A percentile compares a stretch with the other conserved stretches of the same genome.
These are phyloP conservation scores for Pocillopora damicornis DNA, from an alignment of 64 coral and sea anemone genomes.

Conservation along the genomic window DNA sequence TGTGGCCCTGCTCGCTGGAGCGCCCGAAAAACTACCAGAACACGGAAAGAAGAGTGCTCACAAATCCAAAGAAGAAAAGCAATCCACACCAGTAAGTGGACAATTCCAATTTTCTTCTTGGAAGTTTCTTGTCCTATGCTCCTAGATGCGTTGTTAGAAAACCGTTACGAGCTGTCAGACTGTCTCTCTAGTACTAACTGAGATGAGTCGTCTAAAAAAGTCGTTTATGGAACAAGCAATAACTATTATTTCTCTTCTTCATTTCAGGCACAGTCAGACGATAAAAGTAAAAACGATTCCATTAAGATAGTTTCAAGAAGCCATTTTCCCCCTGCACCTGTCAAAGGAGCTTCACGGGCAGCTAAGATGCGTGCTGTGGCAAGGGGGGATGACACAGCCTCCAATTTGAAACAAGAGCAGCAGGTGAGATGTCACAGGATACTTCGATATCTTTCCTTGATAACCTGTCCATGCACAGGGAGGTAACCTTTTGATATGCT, in stretches of 20 bases:
- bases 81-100: conserved; percentile 35
- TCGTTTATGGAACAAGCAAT: neutral
- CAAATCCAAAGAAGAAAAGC: conserved; percentile 62
- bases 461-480: too few species aligned
- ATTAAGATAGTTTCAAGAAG: conserved; percentile 85
- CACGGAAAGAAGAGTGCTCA: conserved; percentile 26
- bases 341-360: conserved; percentile 77
- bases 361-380: conserved; percentile 96
- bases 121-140: neutral
- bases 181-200: neutral
- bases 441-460: neutral
- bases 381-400: conserved; percentile 84
- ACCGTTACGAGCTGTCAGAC: neutral
- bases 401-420: conserved; percentile 59
- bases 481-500: too few species aligned
- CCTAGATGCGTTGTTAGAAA: neutral
- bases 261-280: conserved; percentile 29
- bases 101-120: too few species aligned
- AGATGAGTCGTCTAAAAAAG: too few species aligned
- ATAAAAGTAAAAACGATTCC: conserved; percentile 58
- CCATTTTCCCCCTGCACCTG: conserved; percentile 40
- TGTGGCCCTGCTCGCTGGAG: conserved; percentile 61
- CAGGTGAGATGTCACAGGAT: conserved; percentile 45
- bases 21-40: conserved; percentile 68
- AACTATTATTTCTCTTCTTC: neutral